phyloP scores from a whole-genome alignment of 2,797 vertebrate species.

The Sarcoramphus papa region DNA sequence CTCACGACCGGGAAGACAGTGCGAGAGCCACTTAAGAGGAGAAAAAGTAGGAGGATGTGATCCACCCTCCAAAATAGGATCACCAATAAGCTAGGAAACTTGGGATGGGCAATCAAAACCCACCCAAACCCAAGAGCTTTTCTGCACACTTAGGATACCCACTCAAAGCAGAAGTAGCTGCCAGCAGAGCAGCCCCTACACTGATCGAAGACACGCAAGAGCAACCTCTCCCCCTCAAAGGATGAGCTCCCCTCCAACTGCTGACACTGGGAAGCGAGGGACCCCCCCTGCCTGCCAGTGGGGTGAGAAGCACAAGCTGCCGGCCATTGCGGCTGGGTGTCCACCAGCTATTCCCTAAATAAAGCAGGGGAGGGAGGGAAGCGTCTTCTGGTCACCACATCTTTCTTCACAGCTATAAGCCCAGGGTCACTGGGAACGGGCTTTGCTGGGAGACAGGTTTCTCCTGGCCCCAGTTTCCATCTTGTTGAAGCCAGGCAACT shows the following conservation, averaged over 20 bases:
- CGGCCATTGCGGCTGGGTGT: rapidly evolving
- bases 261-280: background rate
- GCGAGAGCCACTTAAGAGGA: background rate
- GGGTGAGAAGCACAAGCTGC: background rate
- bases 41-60: background rate
- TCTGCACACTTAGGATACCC: background rate
- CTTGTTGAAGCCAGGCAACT: background rate
- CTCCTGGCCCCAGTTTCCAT: background rate
- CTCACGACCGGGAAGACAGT: background rate
- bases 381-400: background rate
- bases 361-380: background rate
- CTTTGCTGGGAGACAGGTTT: background rate
- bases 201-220: background rate
- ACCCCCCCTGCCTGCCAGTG: background rate
- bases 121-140: background rate
- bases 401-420: background rate
- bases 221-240: background rate
- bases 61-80: background rate
- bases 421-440: background rate
- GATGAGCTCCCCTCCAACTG: background rate
- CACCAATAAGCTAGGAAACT: background rate
- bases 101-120: background rate
- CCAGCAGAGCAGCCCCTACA: background rate
- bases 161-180: background rate
- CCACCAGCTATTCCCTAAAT: background rate